A percentile compares a stretch with the other conserved stretches of the same genome.
Conservation (phyloP, 2,113 vertebrate genomes). For the Nesospiza acunhae region DNA sequence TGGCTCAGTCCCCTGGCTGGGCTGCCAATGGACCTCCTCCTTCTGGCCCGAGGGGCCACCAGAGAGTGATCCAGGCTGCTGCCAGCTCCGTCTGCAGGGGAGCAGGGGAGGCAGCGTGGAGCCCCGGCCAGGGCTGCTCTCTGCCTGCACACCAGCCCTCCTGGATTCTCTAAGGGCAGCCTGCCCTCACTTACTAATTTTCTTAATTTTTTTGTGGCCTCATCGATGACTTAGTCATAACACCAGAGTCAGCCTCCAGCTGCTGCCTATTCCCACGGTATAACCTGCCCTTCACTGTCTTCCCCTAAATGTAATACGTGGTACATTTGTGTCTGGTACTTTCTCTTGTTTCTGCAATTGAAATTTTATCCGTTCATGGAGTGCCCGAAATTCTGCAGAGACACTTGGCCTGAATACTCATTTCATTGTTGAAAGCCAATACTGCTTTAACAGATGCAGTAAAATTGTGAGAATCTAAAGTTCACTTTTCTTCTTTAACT, state of each 20-base stretch:
- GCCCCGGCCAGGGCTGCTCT: not conserved
- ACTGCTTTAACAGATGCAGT: constrained; percentile 65
- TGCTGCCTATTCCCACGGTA: constrained; percentile 64
- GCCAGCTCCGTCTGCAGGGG: constrained; percentile 25
- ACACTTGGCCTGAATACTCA: constrained; percentile 49
- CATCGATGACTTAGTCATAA: not conserved
- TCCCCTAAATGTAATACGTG: constrained; percentile 20
- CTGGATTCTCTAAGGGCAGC: not conserved
- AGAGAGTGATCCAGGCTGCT: not conserved
- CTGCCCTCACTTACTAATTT: constrained; percentile 1
- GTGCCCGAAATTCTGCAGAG: constrained; percentile 61
- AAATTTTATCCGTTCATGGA: constrained; percentile 52
- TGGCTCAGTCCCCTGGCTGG: not conserved
- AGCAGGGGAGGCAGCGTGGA: not conserved
- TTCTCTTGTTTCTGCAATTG: constrained; percentile 62
- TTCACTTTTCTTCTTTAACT: constrained; percentile 45
- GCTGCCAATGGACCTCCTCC: constrained; percentile 26
- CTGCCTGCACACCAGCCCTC: not conserved
- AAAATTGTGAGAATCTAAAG: constrained; percentile 56
- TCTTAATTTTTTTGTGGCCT: constrained; percentile 32
- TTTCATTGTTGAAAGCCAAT: constrained; percentile 61
- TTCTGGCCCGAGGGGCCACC: not conserved
- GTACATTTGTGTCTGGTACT: constrained; percentile 42
- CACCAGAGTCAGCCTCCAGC: constrained; percentile 23
- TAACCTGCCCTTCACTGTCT: constrained; percentile 52